Evolutionary conservation across 1,140 invertebrate genomes (phyloP), one percentile per base, ranked within the genome.

Genomic region (Metopolophium dirhodum): DNA sequence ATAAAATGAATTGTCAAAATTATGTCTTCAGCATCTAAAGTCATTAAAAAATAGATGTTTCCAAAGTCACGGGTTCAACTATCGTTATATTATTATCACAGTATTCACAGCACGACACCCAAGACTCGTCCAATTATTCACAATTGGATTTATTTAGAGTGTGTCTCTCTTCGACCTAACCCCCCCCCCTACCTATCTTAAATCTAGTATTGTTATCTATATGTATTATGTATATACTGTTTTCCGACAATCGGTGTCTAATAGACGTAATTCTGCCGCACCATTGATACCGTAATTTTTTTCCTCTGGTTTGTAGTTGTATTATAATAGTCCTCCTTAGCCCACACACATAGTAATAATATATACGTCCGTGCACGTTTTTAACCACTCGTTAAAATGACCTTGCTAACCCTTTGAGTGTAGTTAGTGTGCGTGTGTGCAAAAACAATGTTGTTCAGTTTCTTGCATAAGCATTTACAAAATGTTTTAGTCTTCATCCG

Each of bases 381-480:
- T 35, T 49, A 91, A 49, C 41, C 22, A 30, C 90, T 91, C 45
- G 90, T 91, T 49, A 51, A 91, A 91, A 20, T n/a, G 61, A 91
- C 90, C 90, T 91, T 47, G 68, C 37, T 91, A 77, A 91, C 26
- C 90, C 90, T 91, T 91, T 91, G 68, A 47, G 9, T n/a, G 6
- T 45, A 91, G 41, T 77, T 87, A 30, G 45, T 49, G 18, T 41
- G 14, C 26, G 54, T 77, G 57, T 83, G 68, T 83, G 68, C 68
- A 51, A 82, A 51, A 82, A 91, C n/a, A 83, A 49, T 47, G 37
- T 91, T 91, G 35, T 89, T 89, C 18, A 37, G 49, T 30, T 89
- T 54, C 18, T 89, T 35, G 45, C 86, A n/a, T 88, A 49, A 54
- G 35, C 6, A 54, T 37, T 35, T 83, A 82, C 23, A 22, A 91